Evolutionary conservation across 2,888 invertebrate species (phyloP).

Genomic region (Baronia brevicornis): DNA sequence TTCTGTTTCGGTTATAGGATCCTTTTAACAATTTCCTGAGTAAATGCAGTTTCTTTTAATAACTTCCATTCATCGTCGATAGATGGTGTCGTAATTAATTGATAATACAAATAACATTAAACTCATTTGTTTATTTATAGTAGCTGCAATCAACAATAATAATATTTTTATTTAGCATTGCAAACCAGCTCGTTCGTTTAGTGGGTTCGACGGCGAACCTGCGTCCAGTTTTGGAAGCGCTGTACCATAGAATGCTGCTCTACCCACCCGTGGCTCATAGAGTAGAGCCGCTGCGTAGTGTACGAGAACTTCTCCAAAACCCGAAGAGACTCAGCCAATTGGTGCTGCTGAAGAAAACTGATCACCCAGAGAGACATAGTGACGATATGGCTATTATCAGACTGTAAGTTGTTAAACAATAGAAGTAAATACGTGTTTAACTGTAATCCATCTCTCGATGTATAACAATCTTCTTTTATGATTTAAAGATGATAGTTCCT

Average conservation of each 20-base stretch:
- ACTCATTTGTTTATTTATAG: no score
- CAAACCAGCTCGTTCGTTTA: constrained; percentile 89
- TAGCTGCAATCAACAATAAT: background rate
- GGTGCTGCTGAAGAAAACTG: constrained; percentile 80
- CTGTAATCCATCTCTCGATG: no score
- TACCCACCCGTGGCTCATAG: constrained; percentile 91
- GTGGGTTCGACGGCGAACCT: constrained; percentile 92
- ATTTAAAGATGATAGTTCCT: no score
- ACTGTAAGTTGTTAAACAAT: constrained; percentile 79
- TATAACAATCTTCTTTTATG: no score
- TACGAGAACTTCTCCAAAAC: constrained; percentile 86
- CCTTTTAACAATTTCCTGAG: no score
- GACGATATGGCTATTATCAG: constrained; percentile 89
- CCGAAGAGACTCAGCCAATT: constrained; percentile 87
- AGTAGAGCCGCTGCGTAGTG: constrained; percentile 88
- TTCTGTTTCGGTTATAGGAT: no score
- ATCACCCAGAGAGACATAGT: constrained; percentile 70
- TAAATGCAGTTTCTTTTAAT: no score
- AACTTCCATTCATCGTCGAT: no score
- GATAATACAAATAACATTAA: no score
- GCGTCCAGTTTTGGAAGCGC: constrained; percentile 92
- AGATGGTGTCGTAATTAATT: no score
- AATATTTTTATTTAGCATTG: constrained; percentile 78
- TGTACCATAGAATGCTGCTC: constrained; percentile 94
- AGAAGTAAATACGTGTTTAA: no score